Evolutionary conservation across 2,888 invertebrate species (phyloP).

Genomic region (Thumatha senex): DNA sequence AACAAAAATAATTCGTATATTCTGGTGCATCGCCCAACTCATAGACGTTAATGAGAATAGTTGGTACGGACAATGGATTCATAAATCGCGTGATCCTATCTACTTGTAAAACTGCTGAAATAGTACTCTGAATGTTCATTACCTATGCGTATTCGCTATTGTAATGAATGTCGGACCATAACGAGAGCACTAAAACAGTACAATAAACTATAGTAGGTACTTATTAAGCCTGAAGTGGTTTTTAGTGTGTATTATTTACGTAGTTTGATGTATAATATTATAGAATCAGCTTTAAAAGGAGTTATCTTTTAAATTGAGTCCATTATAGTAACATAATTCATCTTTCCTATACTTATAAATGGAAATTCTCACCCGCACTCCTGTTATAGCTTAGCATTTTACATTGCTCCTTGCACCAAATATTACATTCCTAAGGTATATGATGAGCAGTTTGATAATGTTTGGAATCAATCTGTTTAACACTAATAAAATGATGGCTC

Average conservation of each 20-base stretch:
- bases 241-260: constrained; percentile 4
- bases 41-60: constrained; percentile 68
- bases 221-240: constrained; percentile 20
- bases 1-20: constrained; percentile 49
- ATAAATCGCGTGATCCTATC: constrained; percentile 72
- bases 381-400: too few species aligned
- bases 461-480: too few species aligned
- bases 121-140: constrained; percentile 62
- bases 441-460: too few species aligned
- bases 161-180: constrained; percentile 64
- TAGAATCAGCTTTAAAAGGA: background rate
- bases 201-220: constrained; percentile 29
- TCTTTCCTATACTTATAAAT: too few species aligned
- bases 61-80: constrained; percentile 67
- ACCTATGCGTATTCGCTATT: constrained; percentile 61
- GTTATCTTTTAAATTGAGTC: background rate
- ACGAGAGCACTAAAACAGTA: constrained; percentile 42
- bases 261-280: background rate
- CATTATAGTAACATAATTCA: too few species aligned
- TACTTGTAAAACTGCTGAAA: constrained; percentile 63
- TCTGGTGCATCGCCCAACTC: constrained; percentile 44
- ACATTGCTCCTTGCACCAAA: too few species aligned
- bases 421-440: too few species aligned
- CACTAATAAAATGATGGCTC: too few species aligned
- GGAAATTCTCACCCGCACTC: too few species aligned